Evolutionary conservation across 2,797 vertebrate species (phyloP), one percentile per base, ranked within the genome.

Genomic region (Diplodus sargus): DNA sequence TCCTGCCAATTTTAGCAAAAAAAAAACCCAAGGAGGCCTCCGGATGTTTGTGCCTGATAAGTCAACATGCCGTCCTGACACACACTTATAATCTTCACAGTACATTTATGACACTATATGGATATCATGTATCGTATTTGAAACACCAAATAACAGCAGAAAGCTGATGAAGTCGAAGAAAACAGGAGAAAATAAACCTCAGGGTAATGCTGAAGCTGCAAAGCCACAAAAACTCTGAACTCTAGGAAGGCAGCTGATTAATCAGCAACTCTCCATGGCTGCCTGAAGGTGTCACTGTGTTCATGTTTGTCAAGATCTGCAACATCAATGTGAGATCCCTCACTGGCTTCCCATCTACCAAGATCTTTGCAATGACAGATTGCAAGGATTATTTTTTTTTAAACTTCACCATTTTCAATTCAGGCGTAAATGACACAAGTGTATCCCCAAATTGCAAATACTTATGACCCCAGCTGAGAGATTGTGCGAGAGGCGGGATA

Each of bases 221-320:
- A 18, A 39, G 39, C 9, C 0, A 13, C 28, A 61, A n/a, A n/a
- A 56, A 16, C 14, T 30, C 22, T 43, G 7, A 51, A 34, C 16
- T 20, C 9, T 18, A 17, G 4, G 17, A 22, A 15, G 4, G 13
- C 6, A 43, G 16, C 34, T 28, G 7, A 42, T 65, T 58, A 65
- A 23, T 49, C 16, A 63, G 5, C 45, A 42, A 12, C 11, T 82
- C 22, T 14, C 12, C 1, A 45, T 25, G 18, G 1, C 0, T 3
- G 53, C 76, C 79, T 72, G 23, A 57, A 72, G 70, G 23, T 72
- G 79, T 76, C 72, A 70, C 63, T 64, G 49, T 69, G 70, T 51
- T 59, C 39, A 58, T 28, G 15, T 77, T 47, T 18, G 57, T 43
- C 17, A 14, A 56, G 15, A 67, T n/a, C 3, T 34, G 30, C 30